phyloP scores from a whole-genome alignment of 30 jellyfish, hydroid and myxozoan genomes.

The Hydractinia symbiolongicarpus region DNA sequence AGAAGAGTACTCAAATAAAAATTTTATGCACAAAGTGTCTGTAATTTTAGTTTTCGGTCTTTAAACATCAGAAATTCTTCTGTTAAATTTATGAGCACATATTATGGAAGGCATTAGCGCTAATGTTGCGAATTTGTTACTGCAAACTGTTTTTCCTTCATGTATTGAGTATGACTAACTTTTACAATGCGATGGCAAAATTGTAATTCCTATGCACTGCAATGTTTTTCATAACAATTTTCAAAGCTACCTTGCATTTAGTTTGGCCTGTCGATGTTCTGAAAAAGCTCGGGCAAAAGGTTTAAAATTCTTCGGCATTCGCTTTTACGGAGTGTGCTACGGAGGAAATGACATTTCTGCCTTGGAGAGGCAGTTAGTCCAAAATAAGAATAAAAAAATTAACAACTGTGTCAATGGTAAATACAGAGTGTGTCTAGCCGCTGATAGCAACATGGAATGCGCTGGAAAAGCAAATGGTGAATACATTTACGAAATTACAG shows the following conservation, averaged over 20 bases:
- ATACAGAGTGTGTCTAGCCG: neutral
- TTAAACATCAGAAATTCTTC: no score
- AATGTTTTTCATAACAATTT: neutral
- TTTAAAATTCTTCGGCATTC: constrained; percentile 10
- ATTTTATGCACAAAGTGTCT: no score
- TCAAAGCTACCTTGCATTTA: neutral
- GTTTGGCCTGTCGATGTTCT: constrained; percentile 26
- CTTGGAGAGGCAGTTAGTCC: neutral
- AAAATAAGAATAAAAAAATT: neutral
- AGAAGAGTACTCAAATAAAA: neutral
- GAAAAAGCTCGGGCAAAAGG: neutral
- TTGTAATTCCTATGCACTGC: neutral
- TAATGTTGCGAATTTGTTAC: no score
- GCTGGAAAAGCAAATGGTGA: constrained; percentile 22
- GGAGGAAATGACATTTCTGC: constrained; percentile 11
- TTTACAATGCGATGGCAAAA: no score
- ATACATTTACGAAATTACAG: constrained; percentile 1
- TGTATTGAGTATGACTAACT: no score
- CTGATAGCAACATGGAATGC: neutral
- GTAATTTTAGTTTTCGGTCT: no score
- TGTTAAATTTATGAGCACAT: no score
- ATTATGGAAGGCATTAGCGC: no score
- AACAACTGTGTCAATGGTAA: constrained; percentile 1
- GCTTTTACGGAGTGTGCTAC: constrained; percentile 7
- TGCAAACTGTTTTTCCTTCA: no score